Evolutionary conservation across 2,113 vertebrate species (phyloP).

Genomic region (Ellobius talpinus): DNA sequence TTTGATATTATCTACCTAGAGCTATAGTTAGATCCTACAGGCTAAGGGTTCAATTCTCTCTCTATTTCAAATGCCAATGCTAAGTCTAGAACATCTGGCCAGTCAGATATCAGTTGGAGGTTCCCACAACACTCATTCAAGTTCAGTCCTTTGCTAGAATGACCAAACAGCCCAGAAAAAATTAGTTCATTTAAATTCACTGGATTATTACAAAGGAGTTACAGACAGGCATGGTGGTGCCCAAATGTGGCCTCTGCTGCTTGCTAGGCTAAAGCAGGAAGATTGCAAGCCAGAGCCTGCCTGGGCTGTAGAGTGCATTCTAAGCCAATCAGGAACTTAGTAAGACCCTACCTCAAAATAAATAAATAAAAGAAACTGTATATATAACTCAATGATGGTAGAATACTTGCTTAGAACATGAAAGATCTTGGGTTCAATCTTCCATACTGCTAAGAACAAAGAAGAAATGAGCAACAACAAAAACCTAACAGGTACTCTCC

Average conservation of each 20-base stretch:
- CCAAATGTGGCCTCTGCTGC: background rate
- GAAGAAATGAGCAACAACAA: background rate
- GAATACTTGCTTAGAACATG: background rate
- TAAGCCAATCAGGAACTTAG: background rate
- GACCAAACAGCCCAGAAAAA: background rate
- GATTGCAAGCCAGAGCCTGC: background rate
- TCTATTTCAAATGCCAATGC: background rate
- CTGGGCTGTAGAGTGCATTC: background rate
- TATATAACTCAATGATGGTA: background rate
- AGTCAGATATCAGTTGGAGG: background rate
- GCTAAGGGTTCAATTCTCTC: background rate
- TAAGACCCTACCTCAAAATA: background rate
- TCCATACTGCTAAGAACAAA: background rate
- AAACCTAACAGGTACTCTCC: background rate
- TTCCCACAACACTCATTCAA: too few relatives aligned
- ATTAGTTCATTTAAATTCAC: background rate
- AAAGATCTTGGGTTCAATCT: background rate
- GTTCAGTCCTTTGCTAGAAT: background rate
- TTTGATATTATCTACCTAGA: background rate
- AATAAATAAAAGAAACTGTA: background rate
- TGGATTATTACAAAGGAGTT: background rate
- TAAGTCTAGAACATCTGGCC: background rate
- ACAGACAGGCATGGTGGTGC: background rate
- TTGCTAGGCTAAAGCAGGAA: too few relatives aligned
- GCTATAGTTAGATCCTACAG: background rate